Base-by-base conservation (phyloP, 2,888 invertebrate species). In the Lycocerus yunnanus region DNA sequence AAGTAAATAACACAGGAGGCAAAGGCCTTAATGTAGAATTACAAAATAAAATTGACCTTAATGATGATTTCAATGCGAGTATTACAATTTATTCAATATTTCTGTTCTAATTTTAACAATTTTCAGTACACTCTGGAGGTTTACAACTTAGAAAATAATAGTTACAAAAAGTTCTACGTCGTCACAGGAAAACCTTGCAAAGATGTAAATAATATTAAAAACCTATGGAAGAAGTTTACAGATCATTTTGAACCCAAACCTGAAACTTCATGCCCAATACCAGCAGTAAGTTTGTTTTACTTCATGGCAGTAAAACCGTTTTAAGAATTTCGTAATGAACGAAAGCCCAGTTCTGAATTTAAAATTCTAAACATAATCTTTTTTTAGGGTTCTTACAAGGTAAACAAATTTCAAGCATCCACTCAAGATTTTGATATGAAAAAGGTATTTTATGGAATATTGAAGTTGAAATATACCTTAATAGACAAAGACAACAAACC, bases 191-290 rank as follows among this genome's bases (percentile, higher is more conserved):
- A n/a, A 18, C 18, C 18, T n/a, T 63, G 61, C 20, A 6, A 3
- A 4, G 61, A 63, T 63, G 3, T 63, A 2, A 5, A 9, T 18
- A 2, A 1, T 63, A 10, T 9, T 6, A 16, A 16, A 18, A 63
- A 18, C 18, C 2, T 63, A 8, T 63, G 61, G 61, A 5, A 15
- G 3, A 63, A 63, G n/a, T 0, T 63, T 0, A 13, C 6, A 13
- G 1, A 1, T 1, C n/a, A 10, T 8, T 0, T 13, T 0, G 8
- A 18, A 15, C 61, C 61, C 0, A n/a, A 16, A 2, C 1, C 0
- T n/a, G 61, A 63, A 8, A 13, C 10, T n/a, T n/a, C 3, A 6
- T 63, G 61, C 18, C 61, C 61, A 63, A 18, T 63, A 13, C 16
- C 16, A 18, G 61, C 61, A n/a, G 61, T 63, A 63, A 14, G 61